Evolutionary conservation across 2,888 invertebrate genomes (phyloP).

Genomic region (Caenorhabditis sinica): DNA sequence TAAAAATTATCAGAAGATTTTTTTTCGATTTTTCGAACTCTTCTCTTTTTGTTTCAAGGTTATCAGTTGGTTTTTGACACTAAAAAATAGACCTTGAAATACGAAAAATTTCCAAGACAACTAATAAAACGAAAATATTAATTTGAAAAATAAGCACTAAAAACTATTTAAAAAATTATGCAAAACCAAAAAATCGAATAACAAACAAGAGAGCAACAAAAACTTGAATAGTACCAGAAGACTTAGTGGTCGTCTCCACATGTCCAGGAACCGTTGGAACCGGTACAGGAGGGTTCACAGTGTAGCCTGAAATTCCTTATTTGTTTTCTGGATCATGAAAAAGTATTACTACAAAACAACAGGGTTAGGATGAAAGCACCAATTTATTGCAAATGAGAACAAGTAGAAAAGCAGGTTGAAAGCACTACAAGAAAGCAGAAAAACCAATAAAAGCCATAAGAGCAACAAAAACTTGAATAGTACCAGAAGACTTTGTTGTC

Average conservation of each 20-base stretch:
- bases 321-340: no score
- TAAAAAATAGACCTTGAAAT: not conserved
- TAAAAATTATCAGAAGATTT: not conserved
- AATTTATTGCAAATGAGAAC: no score
- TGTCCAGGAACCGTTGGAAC: constrained; percentile 15
- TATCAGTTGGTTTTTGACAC: not conserved
- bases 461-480: not conserved
- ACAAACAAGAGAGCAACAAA: not conserved
- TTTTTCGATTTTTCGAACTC: not conserved
- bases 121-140: no score
- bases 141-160: no score
- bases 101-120: not conserved
- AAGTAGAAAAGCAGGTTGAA: no score
- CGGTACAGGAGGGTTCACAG: no score
- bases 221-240: constrained; percentile 5
- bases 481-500: not conserved
- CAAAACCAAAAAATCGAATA: no score
- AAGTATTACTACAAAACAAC: no score
- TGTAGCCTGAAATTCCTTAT: no score
- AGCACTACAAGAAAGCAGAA: not conserved
- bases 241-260: constrained; percentile 11
- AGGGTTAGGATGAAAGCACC: no score
- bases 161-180: no score
- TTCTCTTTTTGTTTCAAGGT: not conserved
- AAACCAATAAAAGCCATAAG: not conserved